Evolutionary conservation across 2,113 vertebrate genomes (phyloP).

Genomic region (Polypterus senegalus): DNA sequence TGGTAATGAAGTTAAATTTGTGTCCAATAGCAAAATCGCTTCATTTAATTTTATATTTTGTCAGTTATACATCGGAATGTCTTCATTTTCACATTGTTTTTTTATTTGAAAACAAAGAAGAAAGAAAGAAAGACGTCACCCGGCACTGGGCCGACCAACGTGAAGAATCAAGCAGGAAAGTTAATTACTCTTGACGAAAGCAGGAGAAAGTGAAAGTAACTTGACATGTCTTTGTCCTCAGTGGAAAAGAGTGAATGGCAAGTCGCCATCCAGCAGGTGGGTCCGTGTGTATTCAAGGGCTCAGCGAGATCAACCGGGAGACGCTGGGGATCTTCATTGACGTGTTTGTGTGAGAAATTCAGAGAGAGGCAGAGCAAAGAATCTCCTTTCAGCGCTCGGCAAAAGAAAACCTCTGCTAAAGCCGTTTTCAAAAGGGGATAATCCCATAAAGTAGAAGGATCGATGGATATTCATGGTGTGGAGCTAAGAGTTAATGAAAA

Average conservation of each 20-base stretch:
- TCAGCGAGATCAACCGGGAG: conserved; percentile 42
- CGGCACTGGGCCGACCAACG: no score
- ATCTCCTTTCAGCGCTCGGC: conserved; percentile 47
- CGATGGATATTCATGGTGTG: conserved; percentile 67
- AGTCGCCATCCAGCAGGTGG: conserved; percentile 17
- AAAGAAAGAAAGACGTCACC: no score
- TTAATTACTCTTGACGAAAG: no score
- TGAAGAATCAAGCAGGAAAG: no score
- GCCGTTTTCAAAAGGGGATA: conserved; percentile 48
- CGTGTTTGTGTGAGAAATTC: conserved; percentile 39
- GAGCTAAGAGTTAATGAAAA: conserved; percentile 27
- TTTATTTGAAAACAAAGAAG: no score
- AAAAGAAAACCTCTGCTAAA: conserved; percentile 32
- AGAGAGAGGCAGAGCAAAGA: conserved; percentile 32
- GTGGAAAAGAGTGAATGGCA: conserved; percentile 7
- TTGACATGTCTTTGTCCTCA: no score
- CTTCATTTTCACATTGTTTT: no score
- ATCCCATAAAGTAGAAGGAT: conserved; percentile 57
- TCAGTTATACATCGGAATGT: no score
- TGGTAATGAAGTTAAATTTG: no score
- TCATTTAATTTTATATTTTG: no score
- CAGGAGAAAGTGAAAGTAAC: no score
- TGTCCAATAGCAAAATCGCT: no score
- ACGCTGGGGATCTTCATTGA: conserved; percentile 35
- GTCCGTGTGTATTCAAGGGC: conserved; percentile 22